Evolutionary conservation across 2,797 vertebrate genomes (phyloP).

Genomic region (Danio albolineatus): DNA sequence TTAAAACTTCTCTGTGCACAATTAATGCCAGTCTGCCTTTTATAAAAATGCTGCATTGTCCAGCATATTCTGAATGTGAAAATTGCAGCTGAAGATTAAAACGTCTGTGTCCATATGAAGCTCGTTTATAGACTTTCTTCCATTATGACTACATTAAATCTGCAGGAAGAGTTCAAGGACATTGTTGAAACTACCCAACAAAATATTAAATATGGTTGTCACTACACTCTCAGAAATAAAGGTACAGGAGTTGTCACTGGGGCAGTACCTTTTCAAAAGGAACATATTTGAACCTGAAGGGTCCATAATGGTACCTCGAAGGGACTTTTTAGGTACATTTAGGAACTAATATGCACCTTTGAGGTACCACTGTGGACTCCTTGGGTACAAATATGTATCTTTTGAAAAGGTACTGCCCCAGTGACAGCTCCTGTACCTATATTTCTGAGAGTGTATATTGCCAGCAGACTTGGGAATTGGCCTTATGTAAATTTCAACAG

Average conservation of each 20-base stretch:
- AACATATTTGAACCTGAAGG: too few relatives aligned
- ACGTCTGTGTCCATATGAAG: conserved; percentile 77
- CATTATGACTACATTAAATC: conserved; percentile 83
- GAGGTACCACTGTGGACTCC: too few relatives aligned
- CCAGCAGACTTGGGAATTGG: conserved; percentile 78
- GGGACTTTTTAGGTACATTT: too few relatives aligned
- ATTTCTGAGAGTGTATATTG: too few relatives aligned
- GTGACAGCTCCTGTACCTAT: too few relatives aligned
- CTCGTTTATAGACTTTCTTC: conserved; percentile 77
- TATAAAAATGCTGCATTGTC: conserved; percentile 79
- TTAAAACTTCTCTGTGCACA: conserved; percentile 73
- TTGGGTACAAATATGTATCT: too few relatives aligned
- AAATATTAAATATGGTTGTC: conserved; percentile 84
- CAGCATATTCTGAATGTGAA: conserved; percentile 72
- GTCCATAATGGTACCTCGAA: too few relatives aligned
- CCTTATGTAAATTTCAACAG: conserved; percentile 78
- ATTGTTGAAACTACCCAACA: conserved; percentile 77
- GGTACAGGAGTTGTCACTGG: too few relatives aligned
- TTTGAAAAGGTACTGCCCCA: too few relatives aligned
- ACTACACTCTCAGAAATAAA: too few relatives aligned
- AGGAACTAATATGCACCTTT: too few relatives aligned
- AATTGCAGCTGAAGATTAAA: conserved; percentile 77
- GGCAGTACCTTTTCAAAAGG: too few relatives aligned
- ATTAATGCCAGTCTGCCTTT: conserved; percentile 76
- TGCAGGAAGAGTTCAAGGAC: conserved; percentile 82